phyloP scores from a whole-genome alignment of 1,140 invertebrate species.

The Macrosteles quadrilineatus region DNA sequence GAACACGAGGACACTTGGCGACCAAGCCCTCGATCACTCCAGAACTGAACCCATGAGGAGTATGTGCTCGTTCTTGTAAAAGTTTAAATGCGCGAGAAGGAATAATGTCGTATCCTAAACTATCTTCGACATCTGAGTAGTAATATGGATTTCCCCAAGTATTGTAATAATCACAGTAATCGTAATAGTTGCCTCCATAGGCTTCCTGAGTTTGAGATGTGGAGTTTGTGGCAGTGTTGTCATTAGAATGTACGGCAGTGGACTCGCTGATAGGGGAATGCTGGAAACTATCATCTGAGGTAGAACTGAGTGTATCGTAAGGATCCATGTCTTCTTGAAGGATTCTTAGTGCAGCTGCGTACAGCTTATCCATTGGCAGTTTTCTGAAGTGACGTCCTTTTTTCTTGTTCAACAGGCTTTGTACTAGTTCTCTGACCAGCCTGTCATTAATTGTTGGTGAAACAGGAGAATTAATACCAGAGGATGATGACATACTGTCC shows the following conservation, averaged over 20 bases:
- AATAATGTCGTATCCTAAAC: constrained; percentile 50
- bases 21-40: constrained; percentile 39
- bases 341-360: constrained; percentile 57
- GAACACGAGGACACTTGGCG: constrained; percentile 43
- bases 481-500: constrained; percentile 47
- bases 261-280: constrained; percentile 42
- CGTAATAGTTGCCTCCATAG: constrained; percentile 47
- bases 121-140: constrained; percentile 38
- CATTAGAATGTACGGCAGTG: constrained; percentile 46
- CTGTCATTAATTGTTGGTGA: constrained; percentile 57
- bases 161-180: constrained; percentile 61
- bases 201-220: constrained; percentile 50
- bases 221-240: constrained; percentile 31
- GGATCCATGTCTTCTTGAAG: constrained; percentile 54
- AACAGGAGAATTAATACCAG: constrained; percentile 55
- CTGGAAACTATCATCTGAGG: constrained; percentile 42
- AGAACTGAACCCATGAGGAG: constrained; percentile 33
- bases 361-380: constrained; percentile 57
- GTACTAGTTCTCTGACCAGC: constrained; percentile 58
- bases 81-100: constrained; percentile 57
- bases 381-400: constrained; percentile 56
- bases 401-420: constrained; percentile 56
- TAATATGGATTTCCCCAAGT: constrained; percentile 55
- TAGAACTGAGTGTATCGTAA: constrained; percentile 47
- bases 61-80: constrained; percentile 48